phyloP scores from a whole-genome alignment of 2,888 invertebrate genomes.

The Conops quadrifasciatus region DNA sequence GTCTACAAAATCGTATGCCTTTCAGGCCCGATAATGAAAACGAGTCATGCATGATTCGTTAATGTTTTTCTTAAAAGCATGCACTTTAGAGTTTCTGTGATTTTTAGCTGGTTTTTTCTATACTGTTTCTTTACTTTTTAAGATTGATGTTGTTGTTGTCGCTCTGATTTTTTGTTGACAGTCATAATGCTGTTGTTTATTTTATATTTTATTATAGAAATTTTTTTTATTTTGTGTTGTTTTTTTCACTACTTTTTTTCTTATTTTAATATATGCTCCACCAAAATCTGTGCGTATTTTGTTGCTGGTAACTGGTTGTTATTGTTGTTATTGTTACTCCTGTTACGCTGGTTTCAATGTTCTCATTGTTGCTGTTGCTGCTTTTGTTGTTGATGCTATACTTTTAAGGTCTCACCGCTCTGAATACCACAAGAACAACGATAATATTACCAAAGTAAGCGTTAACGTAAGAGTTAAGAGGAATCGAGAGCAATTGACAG shows the following conservation, averaged over 20 bases:
- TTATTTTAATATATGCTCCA: slow-evolving; percentile 25
- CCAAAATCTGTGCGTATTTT: no score
- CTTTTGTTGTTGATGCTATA: slow-evolving; percentile 18
- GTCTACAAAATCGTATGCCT: neutral
- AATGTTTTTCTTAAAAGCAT: neutral
- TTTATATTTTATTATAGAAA: no score
- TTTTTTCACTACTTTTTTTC: neutral
- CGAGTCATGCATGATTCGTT: neutral
- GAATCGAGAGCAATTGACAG: neutral
- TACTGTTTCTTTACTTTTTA: slow-evolving; percentile 1
- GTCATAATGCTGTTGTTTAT: neutral
- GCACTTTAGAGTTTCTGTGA: neutral
- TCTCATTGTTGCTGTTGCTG: neutral
- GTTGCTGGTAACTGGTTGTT: no score
- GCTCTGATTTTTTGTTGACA: no score
- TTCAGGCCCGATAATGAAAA: no score
- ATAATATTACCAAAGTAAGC: slow-evolving; percentile 3
- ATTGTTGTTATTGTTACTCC: no score
- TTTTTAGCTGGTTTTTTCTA: neutral
- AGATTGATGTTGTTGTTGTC: no score
- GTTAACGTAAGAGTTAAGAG: neutral
- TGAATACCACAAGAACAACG: slow-evolving; percentile 24
- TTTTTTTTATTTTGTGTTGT: slow-evolving; percentile 4
- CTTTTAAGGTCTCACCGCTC: slow-evolving; percentile 27
- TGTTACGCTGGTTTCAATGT: neutral